Base-by-base conservation (phyloP, 2,113 vertebrate species). In the Zapus hudsonius region DNA sequence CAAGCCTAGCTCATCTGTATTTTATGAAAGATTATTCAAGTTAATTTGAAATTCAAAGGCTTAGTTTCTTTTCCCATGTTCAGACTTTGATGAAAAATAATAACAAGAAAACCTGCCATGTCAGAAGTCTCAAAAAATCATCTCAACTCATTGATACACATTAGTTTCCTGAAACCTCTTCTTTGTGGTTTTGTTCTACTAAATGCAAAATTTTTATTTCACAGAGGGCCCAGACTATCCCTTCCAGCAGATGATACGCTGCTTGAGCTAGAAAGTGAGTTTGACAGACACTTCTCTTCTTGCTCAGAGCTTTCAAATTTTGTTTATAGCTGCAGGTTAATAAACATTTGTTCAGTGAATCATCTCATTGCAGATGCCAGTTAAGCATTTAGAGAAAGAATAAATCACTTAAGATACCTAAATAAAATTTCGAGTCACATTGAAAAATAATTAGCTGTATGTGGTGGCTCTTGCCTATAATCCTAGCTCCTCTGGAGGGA, bases 41-140 rank as follows among this genome's bases (percentile, higher is more conserved):
- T 94, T 89, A 82, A 57, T 93, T 90, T 95, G 44, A 86, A 87
- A 73, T 90, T 82, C 75, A 90, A 16, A 79, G 33, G 23, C 9
- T 81, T 85, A 91, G 36, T 73, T 44, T 66, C 8, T 66, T 36
- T 89, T 88, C 44, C 42, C 22, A 67, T 33, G 69, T 87, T 87
- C 13, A 75, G 47, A 8, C 10, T 89, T 42, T 74, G 15, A 76
- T 80, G 42, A 92, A 88, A 90, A 94, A 59, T 36, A 81, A 15
- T n/a, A 59, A 47, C 4, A 17, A 8, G n/a, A 89, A 83, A 82
- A 22, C 25, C 72, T 83, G 22, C 61, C 59, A 69, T 63, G 57
- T 36, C n/a, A 44, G 25, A 78, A 89, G 22, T 36, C 66, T 82
- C 23, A 61, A 64, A 89, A 76, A 72, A 55, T 7, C 90, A 27